Percentiles rank a stretch among this genome's conserved stretches.
Conservation (phyloP, 1,140 invertebrate species). For the Helicoverpa zea region DNA sequence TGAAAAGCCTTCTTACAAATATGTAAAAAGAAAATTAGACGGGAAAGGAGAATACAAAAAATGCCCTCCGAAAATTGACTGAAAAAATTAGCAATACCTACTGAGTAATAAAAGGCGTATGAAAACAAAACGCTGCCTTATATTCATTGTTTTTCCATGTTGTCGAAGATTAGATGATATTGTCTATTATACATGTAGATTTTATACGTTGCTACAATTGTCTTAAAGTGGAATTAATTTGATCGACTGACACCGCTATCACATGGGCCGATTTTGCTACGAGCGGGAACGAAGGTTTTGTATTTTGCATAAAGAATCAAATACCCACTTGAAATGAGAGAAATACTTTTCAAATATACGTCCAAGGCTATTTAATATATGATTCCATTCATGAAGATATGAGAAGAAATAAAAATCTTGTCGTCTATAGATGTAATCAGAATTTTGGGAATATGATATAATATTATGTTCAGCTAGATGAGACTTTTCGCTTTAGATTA, state of each 20-base stretch:
- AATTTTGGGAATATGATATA: no score
- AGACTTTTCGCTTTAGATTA: no score
- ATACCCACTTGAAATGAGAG: no score
- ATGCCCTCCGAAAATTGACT: constrained; percentile 24
- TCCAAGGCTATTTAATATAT: no score
- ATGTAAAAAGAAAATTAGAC: constrained; percentile 3
- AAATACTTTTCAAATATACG: no score
- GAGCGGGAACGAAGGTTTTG: no score
- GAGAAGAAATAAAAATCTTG: no score
- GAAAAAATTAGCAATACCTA: constrained; percentile 13
- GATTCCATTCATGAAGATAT: no score
- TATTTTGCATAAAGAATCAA: no score
- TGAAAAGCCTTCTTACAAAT: constrained; percentile 3
- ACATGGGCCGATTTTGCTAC: no score
- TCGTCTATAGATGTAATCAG: no score
- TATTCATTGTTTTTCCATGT: constrained; percentile 17
- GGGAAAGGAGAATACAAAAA: constrained; percentile 7
- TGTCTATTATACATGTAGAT: constrained; percentile 31
- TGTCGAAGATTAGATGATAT: constrained; percentile 36
- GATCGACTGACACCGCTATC: neutral
- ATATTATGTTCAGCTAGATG: no score
- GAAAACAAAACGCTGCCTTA: constrained; percentile 1
- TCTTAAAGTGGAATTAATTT: constrained; percentile 16
- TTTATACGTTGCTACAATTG: neutral
- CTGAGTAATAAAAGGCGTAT: neutral